These are phyloP conservation scores for Manacus vitellinus DNA, from an alignment of 2,113 vertebrate genomes.

Conservation along the genomic window DNA sequence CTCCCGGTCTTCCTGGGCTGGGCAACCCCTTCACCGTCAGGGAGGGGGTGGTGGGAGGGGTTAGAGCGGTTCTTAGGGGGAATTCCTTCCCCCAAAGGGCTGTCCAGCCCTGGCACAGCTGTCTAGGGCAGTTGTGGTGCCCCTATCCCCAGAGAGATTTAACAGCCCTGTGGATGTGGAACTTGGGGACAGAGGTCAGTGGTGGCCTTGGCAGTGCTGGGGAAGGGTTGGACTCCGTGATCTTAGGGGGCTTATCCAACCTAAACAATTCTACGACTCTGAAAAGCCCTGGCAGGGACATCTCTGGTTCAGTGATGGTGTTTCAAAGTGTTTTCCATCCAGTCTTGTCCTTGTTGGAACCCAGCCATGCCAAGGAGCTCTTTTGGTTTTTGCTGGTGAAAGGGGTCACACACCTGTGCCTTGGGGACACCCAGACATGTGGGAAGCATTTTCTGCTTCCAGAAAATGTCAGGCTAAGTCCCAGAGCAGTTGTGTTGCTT, in stretches of 20 bases:
- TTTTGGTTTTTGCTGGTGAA: background rate
- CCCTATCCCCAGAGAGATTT: background rate
- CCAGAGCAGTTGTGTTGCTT: background rate
- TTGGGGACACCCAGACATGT: background rate
- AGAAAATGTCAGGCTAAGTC: background rate
- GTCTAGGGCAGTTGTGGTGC: background rate
- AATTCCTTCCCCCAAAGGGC: background rate
- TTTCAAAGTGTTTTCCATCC: background rate
- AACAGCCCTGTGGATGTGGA: background rate
- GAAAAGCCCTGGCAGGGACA: background rate
- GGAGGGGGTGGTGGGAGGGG: background rate
- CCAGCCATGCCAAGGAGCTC: background rate
- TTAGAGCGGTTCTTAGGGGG: background rate
- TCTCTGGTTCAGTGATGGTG: background rate
- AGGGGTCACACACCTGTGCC: background rate
- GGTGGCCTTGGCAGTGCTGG: background rate
- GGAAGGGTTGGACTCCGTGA: background rate
- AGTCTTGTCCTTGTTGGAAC: background rate
- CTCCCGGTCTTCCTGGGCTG: background rate
- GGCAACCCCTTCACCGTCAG: fast-evolving
- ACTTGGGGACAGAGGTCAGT: background rate
- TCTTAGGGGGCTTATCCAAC: background rate
- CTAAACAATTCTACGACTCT: too few relatives aligned
- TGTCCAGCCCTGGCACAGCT: background rate
- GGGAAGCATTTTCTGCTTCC: background rate